These are phyloP conservation scores for Atta cephalotes DNA, from an alignment of 1,140 invertebrate species.

Conservation along the genomic window DNA sequence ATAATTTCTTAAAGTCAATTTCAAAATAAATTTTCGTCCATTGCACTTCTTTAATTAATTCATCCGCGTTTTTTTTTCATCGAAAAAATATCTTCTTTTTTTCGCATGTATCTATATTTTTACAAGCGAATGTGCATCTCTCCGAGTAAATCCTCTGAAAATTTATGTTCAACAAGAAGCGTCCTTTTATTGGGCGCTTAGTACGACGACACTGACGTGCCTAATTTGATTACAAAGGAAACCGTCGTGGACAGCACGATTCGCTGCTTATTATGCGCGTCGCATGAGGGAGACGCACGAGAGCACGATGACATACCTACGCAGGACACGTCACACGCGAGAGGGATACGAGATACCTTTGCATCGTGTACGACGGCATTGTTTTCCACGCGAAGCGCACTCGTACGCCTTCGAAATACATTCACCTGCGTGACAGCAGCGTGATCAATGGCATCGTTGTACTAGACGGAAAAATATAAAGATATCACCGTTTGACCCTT, in stretches of 20 bases:
- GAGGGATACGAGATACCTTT: constrained; percentile 29
- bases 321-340: constrained; percentile 34
- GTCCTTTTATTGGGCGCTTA: constrained; percentile 54
- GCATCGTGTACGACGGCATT: constrained; percentile 50
- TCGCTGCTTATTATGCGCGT: constrained; percentile 48
- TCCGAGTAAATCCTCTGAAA: background rate
- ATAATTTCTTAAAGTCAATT: background rate
- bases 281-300: constrained; percentile 7
- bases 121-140: background rate
- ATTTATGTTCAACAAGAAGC: background rate
- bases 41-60: background rate
- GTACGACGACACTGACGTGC: constrained; percentile 32
- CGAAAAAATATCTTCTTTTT: background rate
- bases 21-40: background rate
- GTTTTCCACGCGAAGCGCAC: constrained; percentile 35
- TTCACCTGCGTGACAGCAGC: constrained; percentile 51
- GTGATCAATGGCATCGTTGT: constrained; percentile 57
- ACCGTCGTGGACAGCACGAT: constrained; percentile 33
- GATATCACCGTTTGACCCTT: constrained; percentile 17
- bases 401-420: constrained; percentile 47
- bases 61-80: background rate
- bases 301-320: constrained; percentile 54
- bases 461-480: constrained; percentile 47
- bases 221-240: constrained; percentile 55
- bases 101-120: background rate